Evolutionary conservation across 2,797 vertebrate genomes (phyloP), one percentile per base, ranked within the genome.

Genomic region (Huso huso): DNA sequence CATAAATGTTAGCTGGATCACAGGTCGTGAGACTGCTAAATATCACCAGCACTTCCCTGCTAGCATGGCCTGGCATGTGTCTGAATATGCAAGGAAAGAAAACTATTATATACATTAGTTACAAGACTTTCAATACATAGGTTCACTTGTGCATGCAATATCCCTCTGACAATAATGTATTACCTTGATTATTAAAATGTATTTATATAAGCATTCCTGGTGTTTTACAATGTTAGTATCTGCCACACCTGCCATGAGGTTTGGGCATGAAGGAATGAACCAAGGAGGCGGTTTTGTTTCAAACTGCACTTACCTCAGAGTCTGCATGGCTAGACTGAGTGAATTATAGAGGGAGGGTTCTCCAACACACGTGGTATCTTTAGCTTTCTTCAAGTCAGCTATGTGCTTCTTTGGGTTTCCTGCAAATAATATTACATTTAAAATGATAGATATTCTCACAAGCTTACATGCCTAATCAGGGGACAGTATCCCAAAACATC

Each of bases 11-110:
- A 70, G 88, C 84, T 10, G 96, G 96, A 82, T 99, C 96, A 72
- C 96, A 99, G 0, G 95, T 99, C 0, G 96, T 98, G 65, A 99
- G 89, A 72, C 96, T 99, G 83, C 96, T 95, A 78, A 98, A 93
- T 80, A 99, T 84, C 61, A 99, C 78, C 65, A 99, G 84, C 70
- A 99, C 83, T 82, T 99, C 96, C 78, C 94, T 87, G 81, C 96
- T 99, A 6, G 95, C 93, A 71, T 99, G 96, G 78, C 90, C 93
- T 8, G 96, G 96, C 95, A 99, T 94, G 79, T 99, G 95, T 81
- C 96, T 99, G 80, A 64, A 81, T 37, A 37, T 37, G 23, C 2
- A 37, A 37, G 23, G 23, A 37, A 37, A 37, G 23, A 53, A 8
- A 53, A 53, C 51, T 53, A 8, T 53, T 53, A 53, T 8, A 12